A percentile compares a stretch with the other conserved stretches of the same genome.
Conservation (phyloP, 2,888 invertebrate species). For the Euphydryas editha region DNA sequence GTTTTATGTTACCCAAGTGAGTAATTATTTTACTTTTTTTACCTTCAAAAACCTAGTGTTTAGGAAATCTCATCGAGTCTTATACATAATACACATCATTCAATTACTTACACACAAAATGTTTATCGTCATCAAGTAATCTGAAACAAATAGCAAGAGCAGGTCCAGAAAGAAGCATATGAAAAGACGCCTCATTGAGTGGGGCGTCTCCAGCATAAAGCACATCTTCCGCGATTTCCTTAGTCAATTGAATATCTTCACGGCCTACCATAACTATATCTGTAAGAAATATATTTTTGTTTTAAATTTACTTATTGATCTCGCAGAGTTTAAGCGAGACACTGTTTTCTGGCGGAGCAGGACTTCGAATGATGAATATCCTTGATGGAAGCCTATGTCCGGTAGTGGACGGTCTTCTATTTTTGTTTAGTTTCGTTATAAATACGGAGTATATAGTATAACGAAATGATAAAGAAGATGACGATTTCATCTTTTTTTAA, state of each 20-base stretch:
- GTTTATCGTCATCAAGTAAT: constrained; percentile 58
- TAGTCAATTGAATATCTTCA: constrained; percentile 61
- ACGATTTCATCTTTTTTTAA: neutral
- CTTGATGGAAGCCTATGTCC: too few relatives aligned
- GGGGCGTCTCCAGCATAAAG: constrained; percentile 70
- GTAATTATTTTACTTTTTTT: too few relatives aligned
- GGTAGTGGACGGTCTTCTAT: too few relatives aligned
- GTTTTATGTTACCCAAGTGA: too few relatives aligned
- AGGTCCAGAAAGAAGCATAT: constrained; percentile 57
- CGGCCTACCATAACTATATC: constrained; percentile 75
- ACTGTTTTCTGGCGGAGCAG: neutral
- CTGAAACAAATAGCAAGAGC: constrained; percentile 71
- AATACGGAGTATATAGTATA: too few relatives aligned
- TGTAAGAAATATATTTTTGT: constrained; percentile 40
- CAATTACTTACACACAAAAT: constrained; percentile 65
- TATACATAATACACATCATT: too few relatives aligned
- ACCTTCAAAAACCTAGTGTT: too few relatives aligned
- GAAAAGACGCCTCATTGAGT: constrained; percentile 67
- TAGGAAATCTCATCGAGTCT: too few relatives aligned
- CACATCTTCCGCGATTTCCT: constrained; percentile 61
- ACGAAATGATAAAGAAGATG: too few relatives aligned
- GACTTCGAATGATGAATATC: too few relatives aligned
- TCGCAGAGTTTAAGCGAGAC: neutral
- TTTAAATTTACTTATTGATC: neutral
- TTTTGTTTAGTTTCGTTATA: too few relatives aligned